Evolutionary conservation across 2,113 vertebrate species (phyloP).

Genomic region (Paradisaea rubra): DNA sequence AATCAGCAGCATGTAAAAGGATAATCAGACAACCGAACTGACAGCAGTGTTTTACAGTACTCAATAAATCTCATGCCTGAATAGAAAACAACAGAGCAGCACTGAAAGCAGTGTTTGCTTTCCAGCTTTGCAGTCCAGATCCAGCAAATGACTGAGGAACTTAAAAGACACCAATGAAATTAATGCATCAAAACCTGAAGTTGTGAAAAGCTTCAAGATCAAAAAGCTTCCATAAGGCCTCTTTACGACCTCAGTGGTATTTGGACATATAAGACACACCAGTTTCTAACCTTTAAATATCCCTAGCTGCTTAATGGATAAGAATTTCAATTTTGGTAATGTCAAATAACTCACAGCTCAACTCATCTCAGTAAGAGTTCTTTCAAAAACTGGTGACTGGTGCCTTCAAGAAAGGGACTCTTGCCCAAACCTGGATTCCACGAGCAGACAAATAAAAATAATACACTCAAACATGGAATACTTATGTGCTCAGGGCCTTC

Average conservation of each 20-base stretch:
- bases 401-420: neutral
- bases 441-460: neutral
- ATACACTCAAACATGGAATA: accelerated
- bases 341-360: neutral
- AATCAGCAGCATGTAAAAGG: constrained; percentile 8
- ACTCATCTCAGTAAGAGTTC: neutral
- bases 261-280: neutral
- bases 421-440: neutral
- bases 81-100: neutral
- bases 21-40: constrained; percentile 2
- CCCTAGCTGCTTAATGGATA: neutral
- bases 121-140: neutral
- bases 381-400: neutral
- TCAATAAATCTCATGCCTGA: constrained; percentile 1
- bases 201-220: neutral
- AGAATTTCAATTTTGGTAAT: neutral
- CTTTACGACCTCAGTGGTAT: neutral
- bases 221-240: neutral
- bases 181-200: neutral
- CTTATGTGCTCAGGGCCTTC: neutral
- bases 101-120: neutral
- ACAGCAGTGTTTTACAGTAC: neutral
- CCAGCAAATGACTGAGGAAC: neutral
- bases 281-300: neutral
- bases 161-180: neutral